Evolutionary conservation across 2,113 vertebrate species (phyloP).

Genomic region (Perognathus longimembris): DNA sequence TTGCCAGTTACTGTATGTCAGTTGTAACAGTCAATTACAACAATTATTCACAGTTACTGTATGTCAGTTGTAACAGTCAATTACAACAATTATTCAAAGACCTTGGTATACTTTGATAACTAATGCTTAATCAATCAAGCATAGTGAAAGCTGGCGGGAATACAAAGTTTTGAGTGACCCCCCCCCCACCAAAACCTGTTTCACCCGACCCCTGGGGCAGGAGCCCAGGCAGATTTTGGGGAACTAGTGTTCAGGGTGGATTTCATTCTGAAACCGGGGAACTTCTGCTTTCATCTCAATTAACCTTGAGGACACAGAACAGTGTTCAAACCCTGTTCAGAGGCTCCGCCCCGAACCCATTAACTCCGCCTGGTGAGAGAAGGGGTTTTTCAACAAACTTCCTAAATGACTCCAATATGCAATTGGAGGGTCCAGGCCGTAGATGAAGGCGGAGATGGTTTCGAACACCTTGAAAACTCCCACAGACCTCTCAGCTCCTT

Average conservation of each 20-base stretch:
- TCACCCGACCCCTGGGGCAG: rapidly evolving
- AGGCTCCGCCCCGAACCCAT: conserved; percentile 6
- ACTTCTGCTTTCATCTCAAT: conserved; percentile 9
- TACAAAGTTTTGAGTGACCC: neutral
- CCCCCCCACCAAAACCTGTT: neutral
- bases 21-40: too few relatives aligned
- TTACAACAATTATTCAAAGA: too few relatives aligned
- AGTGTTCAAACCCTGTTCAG: neutral
- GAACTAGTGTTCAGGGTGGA: neutral
- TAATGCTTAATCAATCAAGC: neutral
- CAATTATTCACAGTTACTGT: neutral
- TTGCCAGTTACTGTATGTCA: neutral
- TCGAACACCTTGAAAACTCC: neutral
- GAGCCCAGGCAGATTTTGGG: neutral
- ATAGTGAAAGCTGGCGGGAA: neutral
- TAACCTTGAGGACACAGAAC: neutral
- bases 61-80: neutral
- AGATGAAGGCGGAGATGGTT: neutral
- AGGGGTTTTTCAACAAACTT: neutral
- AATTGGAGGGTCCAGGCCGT: neutral
- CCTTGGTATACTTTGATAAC: neutral
- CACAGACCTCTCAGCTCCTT: neutral
- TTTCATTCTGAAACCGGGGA: neutral
- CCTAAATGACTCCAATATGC: neutral
- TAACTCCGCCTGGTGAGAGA: neutral